Percentiles rank a stretch among this genome's conserved stretches.
These are phyloP conservation scores for Anthopleura xanthogrammica DNA, from an alignment of 92 coral and sea anemone genomes.

Conservation along the genomic window DNA sequence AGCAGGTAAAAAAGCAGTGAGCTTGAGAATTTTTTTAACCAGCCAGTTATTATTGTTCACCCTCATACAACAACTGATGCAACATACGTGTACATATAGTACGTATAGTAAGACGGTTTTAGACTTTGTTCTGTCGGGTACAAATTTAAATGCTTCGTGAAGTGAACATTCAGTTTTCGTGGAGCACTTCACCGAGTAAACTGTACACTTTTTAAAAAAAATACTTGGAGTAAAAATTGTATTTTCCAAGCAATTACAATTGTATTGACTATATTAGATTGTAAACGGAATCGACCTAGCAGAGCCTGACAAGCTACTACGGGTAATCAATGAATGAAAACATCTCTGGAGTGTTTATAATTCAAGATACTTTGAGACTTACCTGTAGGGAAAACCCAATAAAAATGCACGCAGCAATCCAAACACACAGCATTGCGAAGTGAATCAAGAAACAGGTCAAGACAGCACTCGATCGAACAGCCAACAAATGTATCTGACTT, in stretches of 20 bases:
- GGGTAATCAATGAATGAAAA: not conserved
- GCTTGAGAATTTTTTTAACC: too few species aligned
- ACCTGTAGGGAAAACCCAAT: constrained; percentile 12
- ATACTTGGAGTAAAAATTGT: too few species aligned
- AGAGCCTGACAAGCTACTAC: not conserved
- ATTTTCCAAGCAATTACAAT: not conserved
- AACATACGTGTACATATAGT: too few species aligned
- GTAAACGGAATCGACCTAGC: not conserved
- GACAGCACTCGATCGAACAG: not conserved
- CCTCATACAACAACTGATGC: too few species aligned
- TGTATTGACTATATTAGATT: not conserved
- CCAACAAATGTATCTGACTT: not conserved
- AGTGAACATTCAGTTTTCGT: too few species aligned
- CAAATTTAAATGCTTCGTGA: too few species aligned
- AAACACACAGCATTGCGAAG: not conserved
- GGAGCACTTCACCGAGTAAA: too few species aligned
- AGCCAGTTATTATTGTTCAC: too few species aligned
- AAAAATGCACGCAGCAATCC: not conserved
- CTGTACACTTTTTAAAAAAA: too few species aligned
- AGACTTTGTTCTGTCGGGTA: too few species aligned
- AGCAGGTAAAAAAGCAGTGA: too few species aligned
- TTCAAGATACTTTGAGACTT: not conserved
- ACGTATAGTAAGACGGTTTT: too few species aligned
- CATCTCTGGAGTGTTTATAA: not conserved
- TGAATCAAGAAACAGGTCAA: not conserved